Evolutionary conservation across 2,888 invertebrate species (phyloP), one percentile per base, ranked within the genome.

Genomic region (Dryomyza anilis): DNA sequence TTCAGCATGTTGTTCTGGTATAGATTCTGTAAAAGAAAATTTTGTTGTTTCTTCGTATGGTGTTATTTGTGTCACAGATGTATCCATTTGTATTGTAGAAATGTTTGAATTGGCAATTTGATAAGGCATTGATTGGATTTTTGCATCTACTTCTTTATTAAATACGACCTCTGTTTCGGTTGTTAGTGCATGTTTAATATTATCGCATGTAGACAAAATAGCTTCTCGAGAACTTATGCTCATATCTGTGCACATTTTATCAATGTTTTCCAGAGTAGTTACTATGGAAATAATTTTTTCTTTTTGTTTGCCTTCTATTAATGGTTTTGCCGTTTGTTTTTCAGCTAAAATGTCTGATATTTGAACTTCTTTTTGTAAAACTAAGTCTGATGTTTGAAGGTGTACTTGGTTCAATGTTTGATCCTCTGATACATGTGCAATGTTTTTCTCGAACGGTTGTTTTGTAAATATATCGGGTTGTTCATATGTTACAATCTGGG

Each of bases 241-340:
- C n/a, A 25, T 25, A 39, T 36, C 56, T n/a, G 29, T 29, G 10
- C 48, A 29, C 1, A 76, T 58, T 1, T 67, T 65, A 25, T 64
- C 70, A 10, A 73, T 43, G 61, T 71, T 71, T 67, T 79, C 80
- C 2, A 72, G 53, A 3, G 76, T 57, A 2, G 70, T 68, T 2
- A 76, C 60, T 62, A 78, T 72, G 0, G 75, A 73, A 3, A 74
- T 59, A 14, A 75, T 50, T 5, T 74, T 74, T 69, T 77, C 78
- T 19, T 69, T 72, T 21, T 77, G 69, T 14, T 75, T 67, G 5
- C 73, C 75, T 46, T 78, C 76, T 30, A 77, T 70, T n/a, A 73
- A 70, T 1, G 71, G 65, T 16, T 73, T 77, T 3, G 76, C 76
- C 57, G 66, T 70, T n/a, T 59, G 43, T 52, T 55, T 60, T 6